These are phyloP conservation scores for Ellobium chinense DNA, from an alignment of 2,888 invertebrate species.

Conservation along the genomic window DNA sequence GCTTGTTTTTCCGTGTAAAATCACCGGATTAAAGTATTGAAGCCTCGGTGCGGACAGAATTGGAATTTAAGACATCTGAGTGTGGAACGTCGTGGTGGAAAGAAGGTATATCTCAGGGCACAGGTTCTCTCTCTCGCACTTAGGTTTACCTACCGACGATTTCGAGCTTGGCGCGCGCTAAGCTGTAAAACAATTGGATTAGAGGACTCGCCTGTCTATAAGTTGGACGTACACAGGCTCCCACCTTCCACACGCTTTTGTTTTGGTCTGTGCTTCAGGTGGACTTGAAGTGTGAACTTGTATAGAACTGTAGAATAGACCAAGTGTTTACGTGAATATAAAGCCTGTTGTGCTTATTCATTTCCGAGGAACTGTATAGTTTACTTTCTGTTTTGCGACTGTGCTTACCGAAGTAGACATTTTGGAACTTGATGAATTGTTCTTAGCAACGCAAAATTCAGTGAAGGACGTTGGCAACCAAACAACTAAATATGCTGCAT, in stretches of 20 bases:
- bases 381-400: too few species aligned
- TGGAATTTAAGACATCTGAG: background rate
- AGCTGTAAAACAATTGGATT: slow-evolving; percentile 7
- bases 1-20: slow-evolving; percentile 10
- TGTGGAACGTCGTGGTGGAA: background rate
- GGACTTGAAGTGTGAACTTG: too few species aligned
- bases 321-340: too few species aligned
- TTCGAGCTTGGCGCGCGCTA: background rate
- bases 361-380: too few species aligned
- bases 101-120: background rate
- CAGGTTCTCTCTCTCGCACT: background rate
- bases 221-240: background rate
- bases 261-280: background rate
- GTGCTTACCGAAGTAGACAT: too few species aligned
- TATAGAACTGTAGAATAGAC: too few species aligned
- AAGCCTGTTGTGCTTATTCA: too few species aligned
- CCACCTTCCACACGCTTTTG: background rate
- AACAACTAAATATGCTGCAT: too few species aligned
- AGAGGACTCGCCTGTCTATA: background rate
- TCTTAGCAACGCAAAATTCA: too few species aligned
- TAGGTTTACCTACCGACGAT: background rate
- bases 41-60: background rate
- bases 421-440: too few species aligned
- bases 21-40: slow-evolving; percentile 10
- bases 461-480: too few species aligned